phyloP scores from a whole-genome alignment of 2,113 vertebrate species.

The Pyxicephalus adspersus region DNA sequence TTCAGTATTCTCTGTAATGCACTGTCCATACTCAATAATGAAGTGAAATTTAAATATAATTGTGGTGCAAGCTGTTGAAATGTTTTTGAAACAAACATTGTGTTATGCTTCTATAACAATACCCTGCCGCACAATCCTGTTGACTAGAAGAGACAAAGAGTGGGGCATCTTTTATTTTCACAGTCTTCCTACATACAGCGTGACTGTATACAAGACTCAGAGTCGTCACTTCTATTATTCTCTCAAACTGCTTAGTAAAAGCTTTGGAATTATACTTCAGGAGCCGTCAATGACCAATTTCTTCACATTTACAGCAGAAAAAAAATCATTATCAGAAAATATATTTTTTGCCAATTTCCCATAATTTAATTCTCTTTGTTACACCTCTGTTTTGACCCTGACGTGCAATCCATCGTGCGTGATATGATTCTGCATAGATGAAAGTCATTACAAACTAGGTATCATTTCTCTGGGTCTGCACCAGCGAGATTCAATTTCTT shows the following conservation, averaged over 20 bases:
- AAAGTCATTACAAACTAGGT: constrained; percentile 46
- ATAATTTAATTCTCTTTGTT: constrained; percentile 13
- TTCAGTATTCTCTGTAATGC: too few species aligned
- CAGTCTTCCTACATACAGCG: neutral
- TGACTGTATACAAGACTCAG: neutral
- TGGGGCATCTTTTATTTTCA: neutral
- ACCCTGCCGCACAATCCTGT: too few species aligned
- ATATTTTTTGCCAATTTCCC: constrained; percentile 27
- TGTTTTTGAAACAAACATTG: too few species aligned
- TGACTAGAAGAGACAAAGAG: too few species aligned
- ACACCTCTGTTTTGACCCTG: constrained; percentile 19
- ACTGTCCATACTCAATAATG: too few species aligned
- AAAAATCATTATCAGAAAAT: constrained; percentile 9
- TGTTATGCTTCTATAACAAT: too few species aligned
- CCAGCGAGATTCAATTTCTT: constrained; percentile 40
- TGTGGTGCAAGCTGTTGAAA: too few species aligned
- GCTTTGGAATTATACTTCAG: neutral
- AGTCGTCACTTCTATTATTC: neutral
- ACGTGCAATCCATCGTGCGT: neutral
- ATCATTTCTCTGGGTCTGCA: constrained; percentile 32
- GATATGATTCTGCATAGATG: constrained; percentile 31
- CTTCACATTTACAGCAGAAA: neutral
- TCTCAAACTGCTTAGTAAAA: neutral
- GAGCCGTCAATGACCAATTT: neutral
- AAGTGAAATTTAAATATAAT: too few species aligned